Evolutionary conservation across 2,797 vertebrate species (phyloP).

Genomic region (Gila robusta): DNA sequence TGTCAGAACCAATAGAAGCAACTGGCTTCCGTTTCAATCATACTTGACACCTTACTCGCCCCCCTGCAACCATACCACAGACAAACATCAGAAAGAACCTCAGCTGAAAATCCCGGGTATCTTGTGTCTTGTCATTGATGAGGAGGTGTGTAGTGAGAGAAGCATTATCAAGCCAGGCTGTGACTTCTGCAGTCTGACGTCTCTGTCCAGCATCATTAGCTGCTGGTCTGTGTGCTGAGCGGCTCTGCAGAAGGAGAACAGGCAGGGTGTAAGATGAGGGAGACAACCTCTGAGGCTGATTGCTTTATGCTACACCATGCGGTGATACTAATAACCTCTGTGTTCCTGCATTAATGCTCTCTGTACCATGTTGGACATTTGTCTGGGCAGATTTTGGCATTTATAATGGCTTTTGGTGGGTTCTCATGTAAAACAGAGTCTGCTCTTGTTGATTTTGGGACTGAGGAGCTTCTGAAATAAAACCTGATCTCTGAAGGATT

Average conservation of each 20-base stretch:
- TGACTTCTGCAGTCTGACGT: constrained; percentile 71
- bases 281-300: constrained; percentile 78
- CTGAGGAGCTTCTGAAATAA: neutral
- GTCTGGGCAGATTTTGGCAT: constrained; percentile 5
- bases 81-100: constrained; percentile 51
- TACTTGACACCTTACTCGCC: constrained; percentile 33
- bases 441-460: constrained; percentile 17
- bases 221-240: constrained; percentile 77
- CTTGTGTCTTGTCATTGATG: constrained; percentile 72
- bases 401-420: constrained; percentile 4
- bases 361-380: constrained; percentile 53
- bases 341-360: constrained; percentile 84
- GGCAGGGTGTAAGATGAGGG: constrained; percentile 72
- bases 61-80: constrained; percentile 34
- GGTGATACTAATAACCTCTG: constrained; percentile 85
- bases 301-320: constrained; percentile 82
- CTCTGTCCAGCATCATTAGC: constrained; percentile 82
- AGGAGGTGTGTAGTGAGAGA: constrained; percentile 73
- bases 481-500: neutral
- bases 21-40: constrained; percentile 46
- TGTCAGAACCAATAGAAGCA: constrained; percentile 27
- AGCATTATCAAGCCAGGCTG: constrained; percentile 72
- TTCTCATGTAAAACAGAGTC: neutral
- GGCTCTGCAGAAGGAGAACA: constrained; percentile 75
- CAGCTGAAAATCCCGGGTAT: constrained; percentile 67